Evolutionary conservation across 1,140 invertebrate species (phyloP).

Genomic region (Tenebrio molitor): DNA sequence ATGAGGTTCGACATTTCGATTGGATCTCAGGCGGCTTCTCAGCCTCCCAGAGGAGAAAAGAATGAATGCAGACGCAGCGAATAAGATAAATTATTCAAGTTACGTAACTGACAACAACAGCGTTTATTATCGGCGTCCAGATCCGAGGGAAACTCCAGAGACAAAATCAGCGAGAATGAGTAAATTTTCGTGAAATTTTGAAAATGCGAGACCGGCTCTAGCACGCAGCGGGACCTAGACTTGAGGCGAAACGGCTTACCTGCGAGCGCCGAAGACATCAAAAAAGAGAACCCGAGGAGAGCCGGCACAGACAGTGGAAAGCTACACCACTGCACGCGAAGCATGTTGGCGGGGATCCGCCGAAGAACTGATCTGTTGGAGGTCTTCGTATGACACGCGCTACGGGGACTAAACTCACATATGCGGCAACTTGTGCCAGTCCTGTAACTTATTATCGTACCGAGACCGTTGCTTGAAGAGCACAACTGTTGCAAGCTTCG

Average conservation of each 20-base stretch:
- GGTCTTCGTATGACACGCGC: slow-evolving; percentile 54
- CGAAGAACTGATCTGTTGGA: slow-evolving; percentile 59
- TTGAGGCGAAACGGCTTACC: neutral
- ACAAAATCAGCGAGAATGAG: too few relatives aligned
- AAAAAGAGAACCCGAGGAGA: slow-evolving; percentile 13
- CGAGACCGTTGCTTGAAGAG: slow-evolving; percentile 5
- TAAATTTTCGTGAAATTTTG: too few relatives aligned
- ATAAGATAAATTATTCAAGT: too few relatives aligned
- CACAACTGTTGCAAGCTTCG: neutral
- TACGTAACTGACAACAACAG: too few relatives aligned
- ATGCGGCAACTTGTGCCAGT: slow-evolving; percentile 36
- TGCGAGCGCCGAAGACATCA: neutral
- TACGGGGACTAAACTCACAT: slow-evolving; percentile 49
- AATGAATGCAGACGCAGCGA: too few relatives aligned
- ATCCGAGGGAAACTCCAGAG: too few relatives aligned
- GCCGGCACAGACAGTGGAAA: slow-evolving; percentile 44
- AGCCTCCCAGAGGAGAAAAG: too few relatives aligned
- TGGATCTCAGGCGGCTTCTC: too few relatives aligned
- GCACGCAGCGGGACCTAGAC: too few relatives aligned
- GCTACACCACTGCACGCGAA: slow-evolving; percentile 54
- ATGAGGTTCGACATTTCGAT: too few relatives aligned
- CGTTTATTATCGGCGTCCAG: too few relatives aligned
- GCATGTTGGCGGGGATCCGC: slow-evolving; percentile 58
- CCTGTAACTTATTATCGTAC: slow-evolving; percentile 24
- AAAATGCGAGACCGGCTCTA: too few relatives aligned